A percentile compares a stretch with the other conserved stretches of the same genome.
Evolutionary conservation across 2,113 vertebrate genomes (phyloP).

Genomic region (Perognathus longimembris): DNA sequence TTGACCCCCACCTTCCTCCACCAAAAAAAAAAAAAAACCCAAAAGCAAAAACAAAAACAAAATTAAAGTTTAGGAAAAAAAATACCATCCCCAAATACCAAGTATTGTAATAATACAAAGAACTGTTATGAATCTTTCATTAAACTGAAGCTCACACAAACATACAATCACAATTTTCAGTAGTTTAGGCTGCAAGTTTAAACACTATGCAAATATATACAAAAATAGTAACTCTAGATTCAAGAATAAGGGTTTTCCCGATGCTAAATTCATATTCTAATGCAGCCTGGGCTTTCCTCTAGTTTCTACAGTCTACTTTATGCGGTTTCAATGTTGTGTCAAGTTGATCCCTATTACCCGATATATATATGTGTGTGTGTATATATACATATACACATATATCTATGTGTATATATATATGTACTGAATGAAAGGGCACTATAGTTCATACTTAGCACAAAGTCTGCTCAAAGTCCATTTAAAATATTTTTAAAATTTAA

Average conservation of each 20-base stretch:
- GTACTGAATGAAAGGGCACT: constrained; percentile 64
- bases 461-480: constrained; percentile 73
- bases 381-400: too few relatives aligned
- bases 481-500: constrained; percentile 77
- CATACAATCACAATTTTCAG: constrained; percentile 88
- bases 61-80: constrained; percentile 38
- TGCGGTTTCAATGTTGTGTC: constrained; percentile 63
- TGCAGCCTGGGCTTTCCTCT: constrained; percentile 79
- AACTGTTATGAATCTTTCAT: constrained; percentile 79
- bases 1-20: neutral
- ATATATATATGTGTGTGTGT: neutral
- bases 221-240: constrained; percentile 85
- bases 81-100: constrained; percentile 75
- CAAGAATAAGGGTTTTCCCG: constrained; percentile 82
- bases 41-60: constrained; percentile 43
- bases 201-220: constrained; percentile 84
- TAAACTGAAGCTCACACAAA: constrained; percentile 84
- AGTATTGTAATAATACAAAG: constrained; percentile 75
- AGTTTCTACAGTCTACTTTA: constrained; percentile 76
- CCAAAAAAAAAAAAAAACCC: too few relatives aligned
- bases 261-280: constrained; percentile 81
- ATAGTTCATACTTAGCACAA: constrained; percentile 63
- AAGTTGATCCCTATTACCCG: constrained; percentile 61
- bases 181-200: constrained; percentile 89
- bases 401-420: neutral